Evolutionary conservation across 1,140 invertebrate genomes (phyloP).

Genomic region (Nomia melanderi): DNA sequence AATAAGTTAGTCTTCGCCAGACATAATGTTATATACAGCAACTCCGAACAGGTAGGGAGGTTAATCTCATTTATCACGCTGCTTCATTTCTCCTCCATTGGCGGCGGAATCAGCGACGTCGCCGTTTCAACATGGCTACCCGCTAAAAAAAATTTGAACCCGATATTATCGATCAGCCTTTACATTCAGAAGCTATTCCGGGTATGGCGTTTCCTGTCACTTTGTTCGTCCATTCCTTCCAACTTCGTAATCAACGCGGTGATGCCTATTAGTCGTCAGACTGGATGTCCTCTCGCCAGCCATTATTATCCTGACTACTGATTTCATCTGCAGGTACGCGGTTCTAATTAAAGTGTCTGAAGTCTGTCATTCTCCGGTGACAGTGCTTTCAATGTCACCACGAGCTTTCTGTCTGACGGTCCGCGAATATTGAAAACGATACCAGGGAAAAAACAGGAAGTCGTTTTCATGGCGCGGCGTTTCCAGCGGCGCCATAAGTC

Average conservation of each 20-base stretch:
- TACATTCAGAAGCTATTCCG: slow-evolving; percentile 13
- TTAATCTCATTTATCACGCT: not conserved
- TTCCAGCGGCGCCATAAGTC: slow-evolving; percentile 25
- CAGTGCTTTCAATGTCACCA: slow-evolving; percentile 46
- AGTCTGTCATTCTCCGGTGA: slow-evolving; percentile 44
- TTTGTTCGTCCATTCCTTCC: slow-evolving; percentile 52
- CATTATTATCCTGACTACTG: slow-evolving; percentile 60
- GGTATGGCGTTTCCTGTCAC: slow-evolving; percentile 46
- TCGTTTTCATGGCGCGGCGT: not conserved
- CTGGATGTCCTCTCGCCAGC: slow-evolving; percentile 34
- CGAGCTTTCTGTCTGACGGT: slow-evolving; percentile 8
- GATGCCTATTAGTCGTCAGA: slow-evolving; percentile 53
- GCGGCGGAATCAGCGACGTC: not conserved
- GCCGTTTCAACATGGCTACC: not conserved
- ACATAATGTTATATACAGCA: not conserved
- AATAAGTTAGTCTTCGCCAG: too few species aligned
- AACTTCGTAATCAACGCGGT: slow-evolving; percentile 46
- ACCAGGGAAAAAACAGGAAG: not conserved
- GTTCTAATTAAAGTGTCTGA: slow-evolving; percentile 60
- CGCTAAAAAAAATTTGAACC: slow-evolving; percentile 8
- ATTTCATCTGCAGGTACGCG: slow-evolving; percentile 51
- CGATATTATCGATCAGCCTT: slow-evolving; percentile 43
- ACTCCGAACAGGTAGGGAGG: not conserved
- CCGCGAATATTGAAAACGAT: slow-evolving; percentile 41
- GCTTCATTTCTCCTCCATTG: not conserved